Base-by-base conservation (phyloP, 1,140 invertebrate species). In the Potamilus streckersoni region DNA sequence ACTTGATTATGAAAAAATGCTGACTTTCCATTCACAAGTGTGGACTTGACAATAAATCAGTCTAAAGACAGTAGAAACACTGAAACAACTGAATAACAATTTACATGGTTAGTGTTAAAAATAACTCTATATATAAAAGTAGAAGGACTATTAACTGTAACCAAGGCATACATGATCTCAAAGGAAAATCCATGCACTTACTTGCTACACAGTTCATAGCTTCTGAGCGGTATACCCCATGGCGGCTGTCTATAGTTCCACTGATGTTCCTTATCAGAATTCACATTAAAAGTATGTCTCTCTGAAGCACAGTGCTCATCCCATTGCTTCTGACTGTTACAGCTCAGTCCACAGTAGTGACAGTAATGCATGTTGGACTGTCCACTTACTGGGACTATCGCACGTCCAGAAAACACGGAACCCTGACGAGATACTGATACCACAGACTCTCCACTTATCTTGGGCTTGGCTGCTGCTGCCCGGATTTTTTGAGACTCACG, bases 161-260 rank as follows among this genome's bases (percentile, higher is more conserved):
- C 60, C 20, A 19, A 3, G 0, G 20, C 20, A 23, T 61, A 23
- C 20, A 5, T 61, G 20, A 61, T 61, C 13, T 27, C 65, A 20
- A 66, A 66, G 19, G n/a, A 19, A 23, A 17, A 66, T 23, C 17
- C n/a, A 60, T 69, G 56, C 2, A 74, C 85, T 81, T 79, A 88
- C 87, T 83, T 83, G 55, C 66, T 19, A 81, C 86, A 89, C 13
- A 89, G 81, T 66, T 80, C 80, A 76, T 85, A 84, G 64, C 79
- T 84, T 20, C 73, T 78, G 3, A 78, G 80, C n/a, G 79, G 73
- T 16, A 84, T 60, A 13, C 84, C 86, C 87, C 86, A 87, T 13
- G 87, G 86, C 60, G 87, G 87, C 63, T 87, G 86, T 61, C 87
- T 78, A 75, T 82, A 86, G 73, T 89, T 89, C 87, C 87, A 89